phyloP scores from a whole-genome alignment of 2,888 invertebrate species.

The Gibbula magus region DNA sequence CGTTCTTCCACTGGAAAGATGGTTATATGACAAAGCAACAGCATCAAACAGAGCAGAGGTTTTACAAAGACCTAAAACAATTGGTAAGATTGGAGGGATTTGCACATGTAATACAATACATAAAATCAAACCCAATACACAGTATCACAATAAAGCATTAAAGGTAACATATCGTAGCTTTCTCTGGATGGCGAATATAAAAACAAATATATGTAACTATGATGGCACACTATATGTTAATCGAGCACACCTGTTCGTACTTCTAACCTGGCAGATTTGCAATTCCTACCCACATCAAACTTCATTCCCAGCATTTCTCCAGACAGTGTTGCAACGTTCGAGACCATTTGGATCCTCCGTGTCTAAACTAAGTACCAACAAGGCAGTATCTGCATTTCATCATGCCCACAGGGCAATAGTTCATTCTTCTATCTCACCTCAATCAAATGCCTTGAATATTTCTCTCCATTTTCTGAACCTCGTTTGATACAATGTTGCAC shows the following conservation, averaged over 20 bases:
- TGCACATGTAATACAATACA: not conserved
- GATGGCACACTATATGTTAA: not conserved
- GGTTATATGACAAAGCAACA: not conserved
- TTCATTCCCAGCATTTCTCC: not conserved
- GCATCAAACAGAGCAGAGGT: not conserved
- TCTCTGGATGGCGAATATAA: not conserved
- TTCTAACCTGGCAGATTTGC: conserved; percentile 1
- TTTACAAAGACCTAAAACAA: not conserved
- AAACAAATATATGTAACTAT: not conserved
- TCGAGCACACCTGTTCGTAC: not conserved
- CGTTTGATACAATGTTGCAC: too few relatives aligned
- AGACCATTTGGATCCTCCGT: too few relatives aligned
- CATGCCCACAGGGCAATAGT: too few relatives aligned
- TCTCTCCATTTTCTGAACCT: too few relatives aligned
- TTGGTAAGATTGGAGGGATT: not conserved
- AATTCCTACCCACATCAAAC: not conserved
- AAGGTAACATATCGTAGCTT: not conserved
- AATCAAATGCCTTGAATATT: too few relatives aligned
- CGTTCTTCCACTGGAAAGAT: not conserved
- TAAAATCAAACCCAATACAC: conserved; percentile 2
- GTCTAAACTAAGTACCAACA: too few relatives aligned
- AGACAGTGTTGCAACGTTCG: not conserved
- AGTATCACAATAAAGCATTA: not conserved
- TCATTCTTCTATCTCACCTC: too few relatives aligned
- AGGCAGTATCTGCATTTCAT: too few relatives aligned